Conservation (phyloP, 2,113 vertebrate species). For the Hiodon tergisus region DNA sequence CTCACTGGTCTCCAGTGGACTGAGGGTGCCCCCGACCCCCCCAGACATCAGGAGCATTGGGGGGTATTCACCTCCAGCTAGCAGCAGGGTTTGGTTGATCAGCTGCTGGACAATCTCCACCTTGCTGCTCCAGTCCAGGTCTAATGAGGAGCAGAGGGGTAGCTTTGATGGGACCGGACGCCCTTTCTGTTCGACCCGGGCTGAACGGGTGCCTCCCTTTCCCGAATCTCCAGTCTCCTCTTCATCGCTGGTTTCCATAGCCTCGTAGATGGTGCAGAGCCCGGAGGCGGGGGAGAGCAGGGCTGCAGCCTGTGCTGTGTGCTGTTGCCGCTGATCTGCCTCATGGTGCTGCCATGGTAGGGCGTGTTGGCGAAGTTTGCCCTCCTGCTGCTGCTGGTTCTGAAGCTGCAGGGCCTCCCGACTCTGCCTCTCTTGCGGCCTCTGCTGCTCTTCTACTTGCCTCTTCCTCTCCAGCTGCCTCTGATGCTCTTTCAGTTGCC, state of each 20-base stretch:
- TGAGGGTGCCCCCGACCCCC: conserved; percentile 62
- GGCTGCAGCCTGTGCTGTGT: conserved; percentile 29
- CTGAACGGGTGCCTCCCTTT: conserved; percentile 14
- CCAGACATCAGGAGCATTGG: conserved; percentile 52
- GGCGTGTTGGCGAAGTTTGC: conserved; percentile 57
- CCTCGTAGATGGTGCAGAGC: conserved; percentile 67
- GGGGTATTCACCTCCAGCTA: conserved; percentile 61
- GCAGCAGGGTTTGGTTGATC: conserved; percentile 76
- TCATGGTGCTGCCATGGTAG: conserved; percentile 50
- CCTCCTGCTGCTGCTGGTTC: conserved; percentile 53
- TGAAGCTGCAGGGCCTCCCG: conserved; percentile 45
- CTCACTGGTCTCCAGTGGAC: conserved; percentile 75
- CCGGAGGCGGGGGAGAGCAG: conserved; percentile 55
- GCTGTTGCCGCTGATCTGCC: conserved; percentile 28
- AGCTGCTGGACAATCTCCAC: conserved; percentile 80
- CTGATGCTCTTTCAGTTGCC: conserved; percentile 27
- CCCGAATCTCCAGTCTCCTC: conserved; percentile 41
- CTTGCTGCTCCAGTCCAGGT: conserved; percentile 64
- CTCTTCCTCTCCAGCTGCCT: neutral
- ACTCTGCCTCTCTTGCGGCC: conserved; percentile 37
- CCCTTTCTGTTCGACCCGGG: conserved; percentile 20
- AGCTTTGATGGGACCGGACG: neutral
- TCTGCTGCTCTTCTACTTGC: conserved; percentile 34
- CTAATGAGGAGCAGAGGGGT: conserved; percentile 46
- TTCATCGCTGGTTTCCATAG: conserved; percentile 51